Conservation (phyloP, 2,888 invertebrate genomes). For the Agriotes lineatus region DNA sequence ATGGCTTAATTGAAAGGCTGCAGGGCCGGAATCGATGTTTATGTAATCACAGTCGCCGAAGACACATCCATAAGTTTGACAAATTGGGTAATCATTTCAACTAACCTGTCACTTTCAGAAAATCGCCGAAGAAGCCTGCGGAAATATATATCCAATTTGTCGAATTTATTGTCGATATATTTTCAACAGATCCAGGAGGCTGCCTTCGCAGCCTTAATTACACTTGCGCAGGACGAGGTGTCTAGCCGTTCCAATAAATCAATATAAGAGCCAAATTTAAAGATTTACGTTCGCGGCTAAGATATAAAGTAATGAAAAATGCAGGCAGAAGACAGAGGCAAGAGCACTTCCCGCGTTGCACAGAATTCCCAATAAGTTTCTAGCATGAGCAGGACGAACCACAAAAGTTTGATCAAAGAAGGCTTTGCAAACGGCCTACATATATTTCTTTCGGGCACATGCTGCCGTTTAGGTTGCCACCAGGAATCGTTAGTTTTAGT, state of each 20-base stretch:
- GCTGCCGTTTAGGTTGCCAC: not conserved
- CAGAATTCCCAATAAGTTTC: not conserved
- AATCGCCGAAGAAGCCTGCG: too few species aligned
- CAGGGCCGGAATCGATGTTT: not conserved
- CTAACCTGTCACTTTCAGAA: too few species aligned
- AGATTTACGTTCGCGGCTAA: not conserved
- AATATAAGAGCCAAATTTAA: constrained; percentile 7
- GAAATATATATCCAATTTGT: too few species aligned
- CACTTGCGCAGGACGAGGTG: constrained; percentile 15
- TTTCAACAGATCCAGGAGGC: too few species aligned
- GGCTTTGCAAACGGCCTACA: not conserved
- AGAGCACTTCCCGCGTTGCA: not conserved
- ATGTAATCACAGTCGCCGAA: not conserved
- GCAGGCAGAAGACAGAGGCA: not conserved
- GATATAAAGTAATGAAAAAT: constrained; percentile 7
- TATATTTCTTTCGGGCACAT: not conserved
- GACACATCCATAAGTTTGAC: not conserved
- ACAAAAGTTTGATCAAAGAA: constrained; percentile 5
- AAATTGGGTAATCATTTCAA: not conserved
- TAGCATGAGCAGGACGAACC: not conserved
- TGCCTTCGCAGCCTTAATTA: not conserved
- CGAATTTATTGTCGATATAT: too few species aligned
- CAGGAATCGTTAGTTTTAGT: constrained; percentile 3
- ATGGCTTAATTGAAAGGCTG: not conserved
- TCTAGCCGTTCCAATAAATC: constrained; percentile 18